These are phyloP conservation scores for Limnephilus marmoratus DNA, from an alignment of 2,888 invertebrate species.

Conservation along the genomic window DNA sequence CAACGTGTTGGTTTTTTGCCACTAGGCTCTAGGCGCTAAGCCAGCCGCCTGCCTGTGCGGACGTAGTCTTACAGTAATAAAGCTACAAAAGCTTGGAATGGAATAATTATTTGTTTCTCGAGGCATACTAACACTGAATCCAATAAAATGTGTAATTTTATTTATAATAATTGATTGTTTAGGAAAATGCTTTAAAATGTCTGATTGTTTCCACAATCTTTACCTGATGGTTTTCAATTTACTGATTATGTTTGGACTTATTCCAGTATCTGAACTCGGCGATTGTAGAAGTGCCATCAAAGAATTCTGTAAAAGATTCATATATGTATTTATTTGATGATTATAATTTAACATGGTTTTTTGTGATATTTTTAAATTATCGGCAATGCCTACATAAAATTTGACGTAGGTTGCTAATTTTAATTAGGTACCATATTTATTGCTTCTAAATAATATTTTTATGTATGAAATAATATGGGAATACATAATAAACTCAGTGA, in stretches of 20 bases:
- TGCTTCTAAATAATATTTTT: neutral
- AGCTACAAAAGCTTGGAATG: neutral
- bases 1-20: too few species aligned
- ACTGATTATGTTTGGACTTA: slow-evolving; percentile 55
- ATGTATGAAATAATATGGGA: neutral
- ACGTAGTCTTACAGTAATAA: neutral
- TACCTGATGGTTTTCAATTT: slow-evolving; percentile 46
- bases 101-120: neutral
- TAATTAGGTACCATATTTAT: neutral
- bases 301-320: slow-evolving; percentile 60
- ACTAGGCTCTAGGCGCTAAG: too few species aligned
- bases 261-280: slow-evolving; percentile 14
- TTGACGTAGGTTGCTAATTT: neutral
- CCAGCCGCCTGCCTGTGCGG: too few species aligned
- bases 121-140: neutral
- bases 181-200: slow-evolving; percentile 15
- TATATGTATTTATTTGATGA: neutral
- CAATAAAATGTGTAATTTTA: neutral
- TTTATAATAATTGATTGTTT: neutral
- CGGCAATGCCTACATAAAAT: neutral
- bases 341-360: neutral
- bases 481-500: neutral
- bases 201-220: slow-evolving; percentile 3
- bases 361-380: neutral
- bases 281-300: slow-evolving; percentile 56